Percentiles rank a stretch among this genome's conserved stretches.
These are phyloP conservation scores for Xerus rutilus DNA, from an alignment of 2,797 vertebrate species.

Conservation along the genomic window DNA sequence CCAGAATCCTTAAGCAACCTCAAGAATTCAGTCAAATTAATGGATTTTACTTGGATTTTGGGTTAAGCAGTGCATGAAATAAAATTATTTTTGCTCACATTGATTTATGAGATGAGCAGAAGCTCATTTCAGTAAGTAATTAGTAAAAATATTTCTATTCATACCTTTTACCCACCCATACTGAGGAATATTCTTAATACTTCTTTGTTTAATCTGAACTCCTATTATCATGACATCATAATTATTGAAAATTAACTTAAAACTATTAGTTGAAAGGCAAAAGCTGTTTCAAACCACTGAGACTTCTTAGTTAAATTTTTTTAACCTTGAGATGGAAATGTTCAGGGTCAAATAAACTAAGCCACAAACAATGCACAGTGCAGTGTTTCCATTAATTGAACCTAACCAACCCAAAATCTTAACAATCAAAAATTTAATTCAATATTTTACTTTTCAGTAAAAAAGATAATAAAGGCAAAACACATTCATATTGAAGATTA, in stretches of 20 bases:
- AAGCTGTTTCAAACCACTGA: neutral
- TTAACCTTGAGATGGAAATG: neutral
- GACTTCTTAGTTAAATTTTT: neutral
- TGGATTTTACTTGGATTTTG: constrained; percentile 31
- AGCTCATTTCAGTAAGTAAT: constrained; percentile 44
- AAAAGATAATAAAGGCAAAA: constrained; percentile 49
- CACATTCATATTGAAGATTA: neutral
- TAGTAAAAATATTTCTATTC: constrained; percentile 17
- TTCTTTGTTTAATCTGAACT: constrained; percentile 25
- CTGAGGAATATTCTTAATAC: constrained; percentile 7
- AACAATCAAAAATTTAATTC: neutral
- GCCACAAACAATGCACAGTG: neutral
- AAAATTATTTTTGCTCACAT: constrained; percentile 33
- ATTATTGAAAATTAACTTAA: constrained; percentile 39
- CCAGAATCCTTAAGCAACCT: neutral
- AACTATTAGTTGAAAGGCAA: neutral
- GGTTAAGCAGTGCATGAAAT: neutral
- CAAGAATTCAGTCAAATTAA: constrained; percentile 31
- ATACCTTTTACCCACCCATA: neutral
- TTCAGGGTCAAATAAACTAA: constrained; percentile 50
- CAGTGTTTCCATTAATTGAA: neutral
- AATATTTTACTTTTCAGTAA: neutral
- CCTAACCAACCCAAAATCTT: constrained; percentile 32
- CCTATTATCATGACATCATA: neutral
- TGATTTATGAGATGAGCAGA: neutral